Evolutionary conservation across 1,140 invertebrate species (phyloP), one percentile per base, ranked within the genome.

Genomic region (Drosophila aff.): DNA sequence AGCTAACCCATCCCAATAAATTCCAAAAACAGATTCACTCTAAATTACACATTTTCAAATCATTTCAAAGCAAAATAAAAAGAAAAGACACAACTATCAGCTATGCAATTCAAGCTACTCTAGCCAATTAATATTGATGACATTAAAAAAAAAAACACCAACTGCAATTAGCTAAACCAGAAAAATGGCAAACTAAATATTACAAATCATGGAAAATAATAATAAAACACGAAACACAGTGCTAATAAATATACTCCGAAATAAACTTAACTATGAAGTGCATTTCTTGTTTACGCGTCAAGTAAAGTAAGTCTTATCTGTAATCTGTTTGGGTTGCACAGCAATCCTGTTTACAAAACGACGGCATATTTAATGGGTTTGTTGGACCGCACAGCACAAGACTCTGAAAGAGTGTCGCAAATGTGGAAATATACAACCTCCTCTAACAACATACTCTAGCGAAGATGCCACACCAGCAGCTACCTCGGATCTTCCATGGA

Each of bases 181-280:
- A 43, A 36, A 68, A 75, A 55, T 33, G 33, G 66, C 50, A 40
- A 66, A n/a, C 43, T 21, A 31, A 75, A 76, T 64, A 43, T 64
- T 64, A 75, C 68, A 16, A 83, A 65, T 83, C 68, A 76, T 80
- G 78, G 52, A 84, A 85, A 68, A 74, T 73, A 79, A 71, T 31
- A 79, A 84, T 81, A 68, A 63, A 31, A 53, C 47, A 65, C 23
- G 21, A 47, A 60, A 47, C 53, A 50, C 67, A 73, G 68, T 73
- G 68, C 69, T 76, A 83, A 72, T 76, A 60, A 72, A 76, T 79
- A 86, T 85, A 86, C 76, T 82, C 82, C 55, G 41, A 79, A 79
- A 79, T 76, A 86, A 76, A 79, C 49, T 44, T 71, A 79, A 82
- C 69, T 76, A 41, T 44, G 31, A 71, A 79, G 38, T 58, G 47